These are phyloP conservation scores for Agelas oroides DNA, from an alignment of 37 sponge, comb jelly and placozoan species.

Conservation along the genomic window DNA sequence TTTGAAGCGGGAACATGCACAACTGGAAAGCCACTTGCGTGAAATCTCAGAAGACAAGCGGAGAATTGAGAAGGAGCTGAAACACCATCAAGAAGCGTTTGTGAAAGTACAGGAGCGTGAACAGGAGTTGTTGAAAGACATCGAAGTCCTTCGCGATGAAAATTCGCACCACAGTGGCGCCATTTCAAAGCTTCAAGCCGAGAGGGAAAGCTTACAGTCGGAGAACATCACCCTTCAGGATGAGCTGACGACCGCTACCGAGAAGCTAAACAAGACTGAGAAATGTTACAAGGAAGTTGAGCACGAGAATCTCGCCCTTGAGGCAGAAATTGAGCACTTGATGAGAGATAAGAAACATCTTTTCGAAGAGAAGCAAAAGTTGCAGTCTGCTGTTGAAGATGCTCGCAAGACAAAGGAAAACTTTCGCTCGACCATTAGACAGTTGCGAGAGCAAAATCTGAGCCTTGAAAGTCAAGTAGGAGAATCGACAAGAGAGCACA, in stretches of 20 bases:
- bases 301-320: slow-evolving; percentile 53
- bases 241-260: slow-evolving; percentile 2
- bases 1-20: neutral
- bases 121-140: slow-evolving; percentile 53
- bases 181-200: slow-evolving; percentile 33
- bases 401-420: slow-evolving; percentile 58
- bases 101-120: slow-evolving; percentile 35
- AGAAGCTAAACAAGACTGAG: slow-evolving; percentile 42
- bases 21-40: slow-evolving; percentile 35
- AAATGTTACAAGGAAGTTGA: slow-evolving; percentile 53
- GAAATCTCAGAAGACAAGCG: slow-evolving; percentile 38
- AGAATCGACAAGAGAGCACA: neutral
- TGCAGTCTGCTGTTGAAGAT: slow-evolving; percentile 50
- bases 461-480: slow-evolving; percentile 10
- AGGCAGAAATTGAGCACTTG: slow-evolving; percentile 40
- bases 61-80: slow-evolving; percentile 6
- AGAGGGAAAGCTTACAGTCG: slow-evolving; percentile 17
- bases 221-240: slow-evolving; percentile 22
- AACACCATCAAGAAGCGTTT: slow-evolving; percentile 20
- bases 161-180: slow-evolving; percentile 50
- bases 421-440: slow-evolving; percentile 33
- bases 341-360: slow-evolving; percentile 32
- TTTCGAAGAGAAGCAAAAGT: slow-evolving; percentile 31
- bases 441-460: slow-evolving; percentile 52
- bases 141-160: slow-evolving; percentile 51